Percentiles rank a stretch among this genome's conserved stretches.
phyloP scores from a whole-genome alignment of 2,113 vertebrate genomes.

The Butastur rufipennis region DNA sequence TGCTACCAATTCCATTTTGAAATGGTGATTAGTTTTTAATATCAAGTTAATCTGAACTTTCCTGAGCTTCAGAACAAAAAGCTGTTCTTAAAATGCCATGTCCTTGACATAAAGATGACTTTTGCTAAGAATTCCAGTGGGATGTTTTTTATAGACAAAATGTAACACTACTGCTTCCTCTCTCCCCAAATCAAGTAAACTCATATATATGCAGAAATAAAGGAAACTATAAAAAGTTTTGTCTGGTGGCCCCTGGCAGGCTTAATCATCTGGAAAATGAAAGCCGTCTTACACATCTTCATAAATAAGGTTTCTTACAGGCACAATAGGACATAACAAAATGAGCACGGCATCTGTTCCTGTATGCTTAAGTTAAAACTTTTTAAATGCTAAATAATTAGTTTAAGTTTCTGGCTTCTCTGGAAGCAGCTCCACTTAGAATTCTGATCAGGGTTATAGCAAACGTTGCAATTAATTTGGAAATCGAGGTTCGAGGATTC shows the following conservation, averaged over 20 bases:
- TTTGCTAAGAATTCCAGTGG: not conserved
- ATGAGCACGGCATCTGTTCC: conserved; percentile 24
- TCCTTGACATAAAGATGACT: conserved; percentile 5
- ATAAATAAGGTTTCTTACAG: not conserved
- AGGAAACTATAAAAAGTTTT: not conserved
- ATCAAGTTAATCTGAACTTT: not conserved
- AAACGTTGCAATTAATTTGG: not conserved
- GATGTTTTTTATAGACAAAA: not conserved
- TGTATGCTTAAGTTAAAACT: not conserved
- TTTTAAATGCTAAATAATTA: not conserved
- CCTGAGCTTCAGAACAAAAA: not conserved
- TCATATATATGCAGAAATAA: not conserved
- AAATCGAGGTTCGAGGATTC: not conserved
- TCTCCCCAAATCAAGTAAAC: not conserved
- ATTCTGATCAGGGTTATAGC: not conserved
- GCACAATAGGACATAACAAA: not conserved
- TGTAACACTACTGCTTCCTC: not conserved
- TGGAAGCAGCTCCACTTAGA: not conserved
- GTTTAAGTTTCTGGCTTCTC: not conserved
- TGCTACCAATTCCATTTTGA: not conserved
- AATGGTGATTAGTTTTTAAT: conserved; percentile 16
- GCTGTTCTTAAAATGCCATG: not conserved
- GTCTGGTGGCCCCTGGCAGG: not conserved
- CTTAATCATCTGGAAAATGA: conserved; percentile 42
- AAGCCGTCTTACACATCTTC: not conserved